phyloP scores from a whole-genome alignment of 2,888 invertebrate genomes.

The Panopea generosa region DNA sequence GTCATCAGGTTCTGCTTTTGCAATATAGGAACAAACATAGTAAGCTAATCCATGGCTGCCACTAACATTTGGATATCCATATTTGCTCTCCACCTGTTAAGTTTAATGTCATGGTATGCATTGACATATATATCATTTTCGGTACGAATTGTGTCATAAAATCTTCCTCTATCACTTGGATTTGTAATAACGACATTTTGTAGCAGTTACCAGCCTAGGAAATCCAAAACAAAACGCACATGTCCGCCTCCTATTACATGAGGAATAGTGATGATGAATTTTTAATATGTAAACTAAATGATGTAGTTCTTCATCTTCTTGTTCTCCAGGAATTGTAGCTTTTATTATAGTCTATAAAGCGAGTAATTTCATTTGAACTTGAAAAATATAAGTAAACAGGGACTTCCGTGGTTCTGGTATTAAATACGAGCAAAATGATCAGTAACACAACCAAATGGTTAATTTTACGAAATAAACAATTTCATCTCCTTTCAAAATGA shows the following conservation, averaged over 20 bases:
- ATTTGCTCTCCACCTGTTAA: too few relatives aligned
- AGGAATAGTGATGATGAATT: constrained; percentile 17
- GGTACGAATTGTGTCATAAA: constrained; percentile 15
- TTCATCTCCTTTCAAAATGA: too few relatives aligned
- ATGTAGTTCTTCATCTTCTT: constrained; percentile 6
- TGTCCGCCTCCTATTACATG: constrained; percentile 3
- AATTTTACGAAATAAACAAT: constrained; percentile 27
- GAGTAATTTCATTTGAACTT: constrained; percentile 7
- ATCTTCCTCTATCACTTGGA: too few relatives aligned
- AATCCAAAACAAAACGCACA: constrained; percentile 34
- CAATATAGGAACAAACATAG: constrained; percentile 39
- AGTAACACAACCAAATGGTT: constrained; percentile 22
- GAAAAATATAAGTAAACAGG: constrained; percentile 25
- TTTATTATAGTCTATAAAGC: not conserved
- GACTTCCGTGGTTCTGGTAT: too few relatives aligned
- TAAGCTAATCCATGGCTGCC: constrained; percentile 19
- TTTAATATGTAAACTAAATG: constrained; percentile 13
- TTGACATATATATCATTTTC: constrained; percentile 19
- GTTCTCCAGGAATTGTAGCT: constrained; percentile 2
- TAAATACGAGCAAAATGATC: too few relatives aligned
- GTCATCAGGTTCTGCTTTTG: too few relatives aligned
- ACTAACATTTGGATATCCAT: constrained; percentile 42
- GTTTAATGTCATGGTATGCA: constrained; percentile 28
- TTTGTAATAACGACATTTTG: too few relatives aligned
- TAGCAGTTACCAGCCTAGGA: too few relatives aligned